phyloP scores from a whole-genome alignment of 2,113 vertebrate species.

The Capreolus pygargus region DNA sequence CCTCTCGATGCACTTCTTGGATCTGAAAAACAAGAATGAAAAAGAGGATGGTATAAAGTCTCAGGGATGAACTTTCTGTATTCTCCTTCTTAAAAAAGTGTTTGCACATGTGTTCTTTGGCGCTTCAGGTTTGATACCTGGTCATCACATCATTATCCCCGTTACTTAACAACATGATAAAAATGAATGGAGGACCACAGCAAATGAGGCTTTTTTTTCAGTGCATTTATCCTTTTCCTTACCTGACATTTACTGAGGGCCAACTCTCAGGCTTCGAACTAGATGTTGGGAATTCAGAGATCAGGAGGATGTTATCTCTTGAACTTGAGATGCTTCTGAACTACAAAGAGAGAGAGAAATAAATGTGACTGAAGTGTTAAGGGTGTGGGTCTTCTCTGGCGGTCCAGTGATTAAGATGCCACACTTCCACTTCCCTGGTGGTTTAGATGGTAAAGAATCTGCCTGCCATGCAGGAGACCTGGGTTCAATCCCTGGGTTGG shows the following conservation, averaged over 20 bases:
- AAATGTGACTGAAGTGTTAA: background rate
- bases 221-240: background rate
- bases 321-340: background rate
- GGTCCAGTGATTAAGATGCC: background rate
- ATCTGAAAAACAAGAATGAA: constrained; percentile 23
- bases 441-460: background rate
- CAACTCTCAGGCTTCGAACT: background rate
- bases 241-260: background rate
- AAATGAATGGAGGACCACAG: background rate
- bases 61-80: background rate
- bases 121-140: background rate
- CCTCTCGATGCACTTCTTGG: background rate
- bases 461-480: background rate
- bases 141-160: background rate
- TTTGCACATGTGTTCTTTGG: background rate
- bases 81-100: background rate
- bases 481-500: background rate
- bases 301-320: background rate
- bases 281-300: background rate
- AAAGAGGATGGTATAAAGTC: background rate
- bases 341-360: background rate
- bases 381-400: background rate
- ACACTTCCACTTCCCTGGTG: background rate
- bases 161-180: background rate
- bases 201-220: background rate